Evolutionary conservation across 2,888 invertebrate species (phyloP).

Genomic region (Lepetodrilus schrolli): DNA sequence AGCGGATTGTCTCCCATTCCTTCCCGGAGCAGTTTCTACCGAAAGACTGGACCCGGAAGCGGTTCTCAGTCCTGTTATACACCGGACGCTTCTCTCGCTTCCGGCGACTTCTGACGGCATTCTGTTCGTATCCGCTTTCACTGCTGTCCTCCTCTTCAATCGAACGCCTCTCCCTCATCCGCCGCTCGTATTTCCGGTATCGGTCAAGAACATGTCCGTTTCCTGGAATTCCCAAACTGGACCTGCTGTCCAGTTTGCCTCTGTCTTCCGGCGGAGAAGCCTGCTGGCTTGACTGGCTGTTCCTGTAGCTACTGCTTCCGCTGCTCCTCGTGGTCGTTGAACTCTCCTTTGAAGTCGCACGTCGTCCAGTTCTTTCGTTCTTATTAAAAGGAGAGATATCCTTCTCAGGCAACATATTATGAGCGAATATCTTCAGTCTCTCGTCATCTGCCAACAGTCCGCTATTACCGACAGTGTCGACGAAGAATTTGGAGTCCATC

Average conservation of each 20-base stretch:
- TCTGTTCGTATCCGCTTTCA: not conserved
- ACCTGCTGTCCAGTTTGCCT: not conserved
- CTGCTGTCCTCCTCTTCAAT: not conserved
- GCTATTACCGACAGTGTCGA: conserved; percentile 42
- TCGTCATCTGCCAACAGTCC: conserved; percentile 36
- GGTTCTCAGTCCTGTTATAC: not conserved
- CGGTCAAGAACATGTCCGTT: too few species aligned
- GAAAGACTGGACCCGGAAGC: not conserved
- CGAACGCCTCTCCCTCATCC: not conserved
- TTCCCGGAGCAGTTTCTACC: not conserved
- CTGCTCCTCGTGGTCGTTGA: conserved; percentile 37
- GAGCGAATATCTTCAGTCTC: not conserved
- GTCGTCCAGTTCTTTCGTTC: not conserved
- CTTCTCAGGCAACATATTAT: not conserved
- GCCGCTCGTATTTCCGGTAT: not conserved
- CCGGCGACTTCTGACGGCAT: not conserved
- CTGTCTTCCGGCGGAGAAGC: not conserved
- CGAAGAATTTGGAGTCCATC: conserved; percentile 47
- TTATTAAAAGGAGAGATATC: not conserved
- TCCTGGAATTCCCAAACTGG: not conserved
- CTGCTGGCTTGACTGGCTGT: not conserved
- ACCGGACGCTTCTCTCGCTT: not conserved
- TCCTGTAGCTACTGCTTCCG: conserved; percentile 45
- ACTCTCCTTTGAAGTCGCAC: not conserved
- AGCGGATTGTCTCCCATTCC: not conserved